Evolutionary conservation across 2,888 invertebrate genomes (phyloP), one percentile per base, ranked within the genome.

Genomic region (Ormia ochracea): DNA sequence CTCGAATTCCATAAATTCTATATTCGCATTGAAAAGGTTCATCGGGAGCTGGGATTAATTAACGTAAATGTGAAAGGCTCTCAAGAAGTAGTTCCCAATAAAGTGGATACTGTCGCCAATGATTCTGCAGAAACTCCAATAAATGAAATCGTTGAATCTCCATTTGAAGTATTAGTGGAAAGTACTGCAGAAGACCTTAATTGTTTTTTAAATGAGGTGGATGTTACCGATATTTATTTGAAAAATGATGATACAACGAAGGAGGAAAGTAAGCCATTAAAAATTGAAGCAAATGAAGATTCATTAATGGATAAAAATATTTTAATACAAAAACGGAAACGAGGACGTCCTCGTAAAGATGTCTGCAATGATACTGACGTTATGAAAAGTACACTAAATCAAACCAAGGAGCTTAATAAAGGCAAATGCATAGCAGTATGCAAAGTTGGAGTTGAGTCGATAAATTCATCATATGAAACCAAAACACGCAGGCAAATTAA

Each of bases 1-100:
- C 82, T 78, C 12, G 83, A 75, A 31, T 87, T 87, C 38, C 84
- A 86, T 66, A 78, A 80, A 21, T 85, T 87, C 43, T 84, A 87
- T 33, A 82, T 85, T 17, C 83, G 84, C 81, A 68, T 82, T 76
- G 86, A 82, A 38, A 9, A 56, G 1, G 56, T 23, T 38, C 56
- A 56, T 56, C 21, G 14, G 7, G 2, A 56, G 7, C 3, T 56
- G 3, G 56, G 23, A n/a, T 9, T 19, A n/a, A n/a, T 56, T 23
- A 36, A 21, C 4, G 21, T 12, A 3, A 14, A 4, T 9, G n/a
- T 21, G 4, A 14, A 3, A 17, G 17, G 7, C 21, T n/a, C 14
- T 4, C 14, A 38, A 9, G 17, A n/a, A 23, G 12, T 10, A 12
- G 9, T 6, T 17, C 14, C 7, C 1, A 50, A 28, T 6, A 28